These are phyloP conservation scores for Tachina lurida DNA, from an alignment of 2,888 invertebrate species.

Conservation along the genomic window DNA sequence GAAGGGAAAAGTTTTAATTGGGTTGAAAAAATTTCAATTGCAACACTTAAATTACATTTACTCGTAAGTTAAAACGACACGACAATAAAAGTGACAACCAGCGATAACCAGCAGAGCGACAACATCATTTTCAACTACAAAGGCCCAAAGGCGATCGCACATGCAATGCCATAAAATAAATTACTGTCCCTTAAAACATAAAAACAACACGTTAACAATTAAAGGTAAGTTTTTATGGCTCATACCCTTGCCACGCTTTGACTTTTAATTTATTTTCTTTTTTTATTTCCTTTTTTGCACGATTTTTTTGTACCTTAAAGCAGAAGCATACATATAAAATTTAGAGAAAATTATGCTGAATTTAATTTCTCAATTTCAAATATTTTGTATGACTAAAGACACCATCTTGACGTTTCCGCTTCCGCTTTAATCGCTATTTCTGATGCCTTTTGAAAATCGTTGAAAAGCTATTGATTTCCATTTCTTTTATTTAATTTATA, in stretches of 20 bases:
- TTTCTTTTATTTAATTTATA: conserved; percentile 41
- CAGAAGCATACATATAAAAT: background rate
- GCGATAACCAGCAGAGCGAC: background rate
- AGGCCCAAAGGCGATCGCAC: background rate
- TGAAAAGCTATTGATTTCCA: conserved; percentile 38
- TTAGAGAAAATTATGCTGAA: background rate
- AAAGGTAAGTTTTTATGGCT: background rate
- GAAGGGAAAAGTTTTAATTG: conserved; percentile 54
- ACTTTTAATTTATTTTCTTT: background rate
- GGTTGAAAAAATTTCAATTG: conserved; percentile 52
- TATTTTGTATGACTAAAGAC: conserved; percentile 39
- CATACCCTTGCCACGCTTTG: background rate
- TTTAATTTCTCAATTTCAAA: conserved; percentile 3
- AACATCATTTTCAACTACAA: background rate
- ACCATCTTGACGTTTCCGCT: conserved; percentile 46
- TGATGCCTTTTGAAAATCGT: conserved; percentile 17
- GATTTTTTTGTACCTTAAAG: background rate
- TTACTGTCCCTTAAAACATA: background rate
- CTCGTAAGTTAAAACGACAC: background rate
- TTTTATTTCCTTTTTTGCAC: background rate
- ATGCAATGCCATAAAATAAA: conserved; percentile 12
- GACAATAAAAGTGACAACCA: conserved; percentile 12
- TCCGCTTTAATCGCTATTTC: conserved; percentile 1
- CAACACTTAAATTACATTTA: conserved; percentile 43
- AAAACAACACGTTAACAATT: conserved; percentile 5